Base-by-base conservation (phyloP, 2,113 vertebrate species). In the human (Homo sapiens) region DNA sequence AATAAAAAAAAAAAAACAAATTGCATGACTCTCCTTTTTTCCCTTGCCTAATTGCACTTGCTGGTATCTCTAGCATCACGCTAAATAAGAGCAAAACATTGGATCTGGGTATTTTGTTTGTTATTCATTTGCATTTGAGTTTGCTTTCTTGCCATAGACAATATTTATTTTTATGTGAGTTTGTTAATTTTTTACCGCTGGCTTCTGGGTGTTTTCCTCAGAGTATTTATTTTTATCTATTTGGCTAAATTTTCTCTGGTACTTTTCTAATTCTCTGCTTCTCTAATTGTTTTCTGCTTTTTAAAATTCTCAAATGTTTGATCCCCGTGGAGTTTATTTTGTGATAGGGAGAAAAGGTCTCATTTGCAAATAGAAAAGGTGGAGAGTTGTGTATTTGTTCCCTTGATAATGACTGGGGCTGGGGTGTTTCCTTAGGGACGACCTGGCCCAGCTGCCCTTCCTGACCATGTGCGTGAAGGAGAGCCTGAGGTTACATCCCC, bases 391-490 rank as follows among this genome's bases (percentile, higher is more conserved):
- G 27, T 64, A 27, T 32, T 64, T 6, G 27, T 1, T 64, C 27
- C 27, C 61, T 6, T 64, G 12, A 32, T 32, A 64, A 32, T 14
- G 61, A 64, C 1, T 32, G 61, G 61, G 61, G 61, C 27, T 13
- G 55, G 55, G 45, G 32, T 40, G 1, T 35, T 70, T 89, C 38
- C 16, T 61, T 27, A 99, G 99, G 99, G 99, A 99, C 2, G 99
- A 99, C 93, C 98, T 99, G 91, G 97, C 99, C 81, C 98, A 92
- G 73, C 97, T 99, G 95, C 98, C 99, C 61, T 64, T 64, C 61
- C 27, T 64, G 61, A 32, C 61, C 61, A 64, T 64, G 61, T 64
- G 61, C 61, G 0, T 64, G 27, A 64, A 64, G 61, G 61, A 64
- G 27, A 64, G 61, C 27, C 61, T 64, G 61, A 12, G 61, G 13